Conservation (phyloP, 2,888 invertebrate species). For the Latheticus oryzae region DNA sequence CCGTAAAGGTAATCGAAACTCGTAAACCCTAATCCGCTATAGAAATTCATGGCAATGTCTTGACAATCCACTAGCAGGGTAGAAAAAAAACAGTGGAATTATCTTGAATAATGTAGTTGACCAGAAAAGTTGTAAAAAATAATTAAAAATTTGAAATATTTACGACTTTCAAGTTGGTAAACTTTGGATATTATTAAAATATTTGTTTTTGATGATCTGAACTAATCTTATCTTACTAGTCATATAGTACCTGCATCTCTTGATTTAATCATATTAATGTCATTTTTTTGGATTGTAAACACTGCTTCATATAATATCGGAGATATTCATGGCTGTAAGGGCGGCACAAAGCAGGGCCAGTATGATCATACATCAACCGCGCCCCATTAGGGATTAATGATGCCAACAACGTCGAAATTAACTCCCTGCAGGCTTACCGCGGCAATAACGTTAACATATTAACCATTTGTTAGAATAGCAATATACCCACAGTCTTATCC, state of each 20-base stretch:
- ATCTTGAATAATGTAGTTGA: too few species aligned
- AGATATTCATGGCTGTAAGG: conserved; percentile 11
- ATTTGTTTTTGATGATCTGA: too few species aligned
- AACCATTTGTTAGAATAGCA: conserved; percentile 67
- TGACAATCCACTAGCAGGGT: conserved; percentile 26
- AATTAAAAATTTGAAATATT: too few species aligned
- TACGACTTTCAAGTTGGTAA: conserved; percentile 1
- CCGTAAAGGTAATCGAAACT: conserved; percentile 66
- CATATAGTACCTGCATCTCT: too few species aligned
- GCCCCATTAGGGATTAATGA: conserved; percentile 68
- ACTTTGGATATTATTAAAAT: conserved; percentile 2
- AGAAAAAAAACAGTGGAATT: neutral
- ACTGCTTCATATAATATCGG: too few species aligned
- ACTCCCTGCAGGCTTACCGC: conserved; percentile 67
- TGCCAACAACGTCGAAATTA: conserved; percentile 67
- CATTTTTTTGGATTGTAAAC: too few species aligned
- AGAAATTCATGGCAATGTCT: conserved; percentile 58
- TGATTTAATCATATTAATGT: too few species aligned
- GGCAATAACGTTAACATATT: conserved; percentile 68
- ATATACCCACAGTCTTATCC: conserved; percentile 56
- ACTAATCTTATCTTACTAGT: too few species aligned
- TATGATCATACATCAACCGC: conserved; percentile 67
- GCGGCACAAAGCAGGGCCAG: conserved; percentile 49
- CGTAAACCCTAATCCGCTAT: conserved; percentile 65
- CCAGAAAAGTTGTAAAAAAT: too few species aligned